Evolutionary conservation across 1,140 invertebrate genomes (phyloP).

Genomic region (Battus philenor): DNA sequence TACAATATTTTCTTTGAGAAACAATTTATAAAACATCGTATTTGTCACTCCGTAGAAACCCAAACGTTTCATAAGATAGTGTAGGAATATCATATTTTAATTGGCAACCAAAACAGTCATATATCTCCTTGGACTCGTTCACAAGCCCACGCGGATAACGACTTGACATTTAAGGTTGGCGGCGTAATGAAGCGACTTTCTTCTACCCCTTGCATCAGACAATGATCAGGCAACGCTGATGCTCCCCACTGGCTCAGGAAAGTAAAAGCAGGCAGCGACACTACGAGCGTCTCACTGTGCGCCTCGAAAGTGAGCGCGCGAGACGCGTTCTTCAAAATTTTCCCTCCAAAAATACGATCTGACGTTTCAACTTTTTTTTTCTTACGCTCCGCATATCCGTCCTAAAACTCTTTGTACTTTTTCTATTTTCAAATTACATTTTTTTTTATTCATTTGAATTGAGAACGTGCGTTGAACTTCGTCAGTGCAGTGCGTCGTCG

Average conservation of each 20-base stretch:
- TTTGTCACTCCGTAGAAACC: too few relatives aligned
- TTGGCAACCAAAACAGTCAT: conserved; percentile 2
- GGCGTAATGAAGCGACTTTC: conserved; percentile 20
- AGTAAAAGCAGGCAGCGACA: conserved; percentile 58
- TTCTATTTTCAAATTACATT: conserved; percentile 24
- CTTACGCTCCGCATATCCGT: background rate
- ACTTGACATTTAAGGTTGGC: conserved; percentile 14
- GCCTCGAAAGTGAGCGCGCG: conserved; percentile 53
- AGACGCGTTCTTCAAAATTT: conserved; percentile 47
- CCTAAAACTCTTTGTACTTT: conserved; percentile 22
- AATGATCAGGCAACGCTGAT: conserved; percentile 29
- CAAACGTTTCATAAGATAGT: too few relatives aligned
- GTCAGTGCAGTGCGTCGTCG: conserved; percentile 44
- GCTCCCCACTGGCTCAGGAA: conserved; percentile 62
- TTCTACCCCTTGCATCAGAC: conserved; percentile 25
- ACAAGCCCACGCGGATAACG: conserved; percentile 6
- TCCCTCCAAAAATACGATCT: conserved; percentile 43
- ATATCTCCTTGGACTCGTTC: background rate
- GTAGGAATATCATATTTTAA: too few relatives aligned
- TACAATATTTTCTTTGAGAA: too few relatives aligned
- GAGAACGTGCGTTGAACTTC: conserved; percentile 51
- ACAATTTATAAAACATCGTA: too few relatives aligned
- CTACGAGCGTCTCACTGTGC: conserved; percentile 45
- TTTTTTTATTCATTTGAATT: conserved; percentile 28
- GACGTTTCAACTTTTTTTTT: conserved; percentile 23